A percentile compares a stretch with the other conserved stretches of the same genome.
Evolutionary conservation across 2,113 vertebrate species (phyloP).

Genomic region (Myocastor coypus): DNA sequence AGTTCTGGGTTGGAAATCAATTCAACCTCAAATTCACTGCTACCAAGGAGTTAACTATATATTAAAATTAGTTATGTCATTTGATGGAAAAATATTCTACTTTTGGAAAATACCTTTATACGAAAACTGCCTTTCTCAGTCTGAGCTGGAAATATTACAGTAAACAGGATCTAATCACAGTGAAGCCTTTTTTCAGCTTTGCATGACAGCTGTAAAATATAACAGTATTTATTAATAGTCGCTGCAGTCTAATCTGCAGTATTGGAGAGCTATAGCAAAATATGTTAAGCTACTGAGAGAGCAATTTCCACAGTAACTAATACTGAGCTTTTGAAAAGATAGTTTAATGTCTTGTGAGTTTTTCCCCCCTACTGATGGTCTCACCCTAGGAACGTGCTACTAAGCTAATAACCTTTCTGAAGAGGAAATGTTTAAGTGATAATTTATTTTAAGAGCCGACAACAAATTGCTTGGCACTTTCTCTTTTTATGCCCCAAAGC

Average conservation of each 20-base stretch:
- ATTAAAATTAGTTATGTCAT: conserved; percentile 72
- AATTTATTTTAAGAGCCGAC: conserved; percentile 81
- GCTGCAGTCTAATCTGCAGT: conserved; percentile 71
- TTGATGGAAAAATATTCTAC: conserved; percentile 72
- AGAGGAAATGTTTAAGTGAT: conserved; percentile 82
- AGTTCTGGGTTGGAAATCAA: conserved; percentile 53
- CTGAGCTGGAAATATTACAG: conserved; percentile 79
- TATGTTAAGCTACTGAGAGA: conserved; percentile 70
- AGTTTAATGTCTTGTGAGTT: conserved; percentile 68
- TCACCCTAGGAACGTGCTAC: conserved; percentile 75
- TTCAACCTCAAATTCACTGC: conserved; percentile 49
- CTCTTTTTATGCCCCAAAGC: conserved; percentile 81
- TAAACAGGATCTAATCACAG: conserved; percentile 81
- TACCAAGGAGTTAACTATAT: conserved; percentile 72
- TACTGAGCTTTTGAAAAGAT: conserved; percentile 69
- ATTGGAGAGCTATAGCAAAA: conserved; percentile 75
- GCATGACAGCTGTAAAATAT: conserved; percentile 77
- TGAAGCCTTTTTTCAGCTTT: conserved; percentile 75
- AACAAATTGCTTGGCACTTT: conserved; percentile 80
- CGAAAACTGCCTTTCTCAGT: conserved; percentile 78
- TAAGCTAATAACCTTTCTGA: conserved; percentile 80
- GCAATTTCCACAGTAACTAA: conserved; percentile 81
- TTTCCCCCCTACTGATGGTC: conserved; percentile 61
- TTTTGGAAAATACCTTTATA: conserved; percentile 82
- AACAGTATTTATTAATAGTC: conserved; percentile 79